A percentile compares a stretch with the other conserved stretches of the same genome.
Evolutionary conservation across 2,797 vertebrate species (phyloP).

Genomic region (Nyctibius grandis): DNA sequence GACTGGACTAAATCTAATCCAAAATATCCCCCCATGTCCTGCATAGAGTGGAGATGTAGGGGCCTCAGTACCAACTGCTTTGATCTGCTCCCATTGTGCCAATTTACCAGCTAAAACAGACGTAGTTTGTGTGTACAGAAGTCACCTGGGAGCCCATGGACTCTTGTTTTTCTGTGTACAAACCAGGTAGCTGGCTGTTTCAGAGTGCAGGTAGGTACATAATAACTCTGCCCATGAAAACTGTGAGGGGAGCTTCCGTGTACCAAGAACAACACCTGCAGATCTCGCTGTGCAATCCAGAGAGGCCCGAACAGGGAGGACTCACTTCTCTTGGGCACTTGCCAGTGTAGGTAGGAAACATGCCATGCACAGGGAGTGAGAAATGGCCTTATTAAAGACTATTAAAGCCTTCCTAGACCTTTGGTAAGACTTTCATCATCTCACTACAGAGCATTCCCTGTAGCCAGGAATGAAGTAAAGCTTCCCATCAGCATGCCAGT

Average conservation of each 20-base stretch:
- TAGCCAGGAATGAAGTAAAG: neutral
- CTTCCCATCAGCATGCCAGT: accelerated
- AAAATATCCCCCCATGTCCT: neutral
- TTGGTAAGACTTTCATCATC: neutral
- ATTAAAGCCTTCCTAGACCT: neutral
- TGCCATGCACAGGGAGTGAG: accelerated
- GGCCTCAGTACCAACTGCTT: neutral
- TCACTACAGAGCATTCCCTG: neutral
- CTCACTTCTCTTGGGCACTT: neutral
- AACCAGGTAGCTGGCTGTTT: neutral
- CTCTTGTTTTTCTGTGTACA: neutral
- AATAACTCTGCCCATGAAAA: neutral
- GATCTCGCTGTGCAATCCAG: neutral
- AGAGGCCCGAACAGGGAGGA: neutral
- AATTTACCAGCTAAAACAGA: neutral
- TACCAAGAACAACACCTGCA: neutral
- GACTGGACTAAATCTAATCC: neutral
- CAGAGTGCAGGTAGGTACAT: neutral
- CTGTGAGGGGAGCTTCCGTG: neutral
- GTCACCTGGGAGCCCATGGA: neutral
- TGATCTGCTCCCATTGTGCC: neutral
- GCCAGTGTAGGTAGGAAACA: accelerated
- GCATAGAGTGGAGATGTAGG: neutral
- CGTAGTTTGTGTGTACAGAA: neutral
- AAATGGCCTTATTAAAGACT: neutral